Base-by-base conservation (phyloP, 2,797 vertebrate species). In the Lutjanus campechanus region DNA sequence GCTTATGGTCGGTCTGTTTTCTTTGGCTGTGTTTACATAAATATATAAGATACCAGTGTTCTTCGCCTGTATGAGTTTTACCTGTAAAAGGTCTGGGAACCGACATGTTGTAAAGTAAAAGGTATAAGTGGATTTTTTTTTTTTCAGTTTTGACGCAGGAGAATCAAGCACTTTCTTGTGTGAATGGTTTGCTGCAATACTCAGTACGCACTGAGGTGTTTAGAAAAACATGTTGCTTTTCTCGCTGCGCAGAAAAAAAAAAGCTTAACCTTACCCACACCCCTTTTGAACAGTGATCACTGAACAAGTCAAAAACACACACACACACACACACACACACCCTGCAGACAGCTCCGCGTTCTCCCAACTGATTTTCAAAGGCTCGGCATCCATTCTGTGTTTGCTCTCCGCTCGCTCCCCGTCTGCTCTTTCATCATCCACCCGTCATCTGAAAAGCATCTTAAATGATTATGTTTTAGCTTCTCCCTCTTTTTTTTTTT, bases 391-490 rank as follows among this genome's bases (percentile, higher is more conserved):
- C 55, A 55, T 78, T 86, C 76, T 85, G 71, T 78, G 62, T 90
- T 90, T 92, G 67, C 81, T 85, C 74, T 88, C 46, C 40, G 51
- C 87, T 81, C 61, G 44, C 76, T 87, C 75, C 65, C 69, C 72
- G 15, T 64, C 85, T 72, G 70, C 89, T 82, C 88, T 94, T 93
- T 95, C 93, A 92, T 92, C 89, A 87, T 87, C 81, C 84, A 65
- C 69, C 84, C 82, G 29, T 92, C 91, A 85, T 93, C 88, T 93
- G 79, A 81, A 90, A 92, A 88, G 66, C 91, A 93, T 93, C 91
- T 92, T 91, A 92, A 93, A 91, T 91, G 84, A 91, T 92, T 90
- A 88, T 73, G 79, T 93, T 92, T 83, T 76, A 76, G 84, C 78
- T 50, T 87, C 80, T 84, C 40, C 29, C n/a, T 29, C n/a, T 5